phyloP scores from a whole-genome alignment of 2,888 invertebrate species.

The Spatulosminthurus flaviceps region DNA sequence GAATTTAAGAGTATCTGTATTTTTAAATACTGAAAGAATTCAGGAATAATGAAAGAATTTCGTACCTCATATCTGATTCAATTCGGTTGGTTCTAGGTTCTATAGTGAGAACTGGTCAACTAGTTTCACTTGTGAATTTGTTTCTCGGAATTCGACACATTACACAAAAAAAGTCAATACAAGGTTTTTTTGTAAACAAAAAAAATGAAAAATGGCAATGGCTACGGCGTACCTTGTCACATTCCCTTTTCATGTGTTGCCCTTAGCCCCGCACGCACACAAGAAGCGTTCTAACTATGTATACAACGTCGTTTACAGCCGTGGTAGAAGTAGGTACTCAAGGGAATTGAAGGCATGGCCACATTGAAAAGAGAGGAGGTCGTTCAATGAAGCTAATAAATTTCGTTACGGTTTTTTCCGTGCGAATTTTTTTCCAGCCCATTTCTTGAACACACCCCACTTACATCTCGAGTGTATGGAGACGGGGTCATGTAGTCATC shows the following conservation, averaged over 20 bases:
- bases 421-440: background rate
- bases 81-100: too few relatives aligned
- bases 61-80: too few relatives aligned
- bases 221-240: background rate
- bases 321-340: background rate
- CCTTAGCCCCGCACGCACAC: background rate
- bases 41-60: too few relatives aligned
- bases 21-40: too few relatives aligned
- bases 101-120: too few relatives aligned
- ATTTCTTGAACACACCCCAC: constrained; percentile 6
- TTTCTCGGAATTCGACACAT: too few relatives aligned
- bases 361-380: background rate
- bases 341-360: background rate
- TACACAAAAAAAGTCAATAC: background rate
- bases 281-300: too few relatives aligned
- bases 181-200: background rate
- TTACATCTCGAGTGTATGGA: background rate
- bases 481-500: background rate
- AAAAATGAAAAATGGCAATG: background rate
- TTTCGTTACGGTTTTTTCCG: background rate
- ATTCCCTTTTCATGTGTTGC: background rate
- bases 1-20: too few relatives aligned
- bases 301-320: background rate
- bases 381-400: constrained; percentile 14
- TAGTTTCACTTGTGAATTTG: too few relatives aligned